Conservation (phyloP, 2,113 vertebrate genomes). For the Apeltes quadracus region DNA sequence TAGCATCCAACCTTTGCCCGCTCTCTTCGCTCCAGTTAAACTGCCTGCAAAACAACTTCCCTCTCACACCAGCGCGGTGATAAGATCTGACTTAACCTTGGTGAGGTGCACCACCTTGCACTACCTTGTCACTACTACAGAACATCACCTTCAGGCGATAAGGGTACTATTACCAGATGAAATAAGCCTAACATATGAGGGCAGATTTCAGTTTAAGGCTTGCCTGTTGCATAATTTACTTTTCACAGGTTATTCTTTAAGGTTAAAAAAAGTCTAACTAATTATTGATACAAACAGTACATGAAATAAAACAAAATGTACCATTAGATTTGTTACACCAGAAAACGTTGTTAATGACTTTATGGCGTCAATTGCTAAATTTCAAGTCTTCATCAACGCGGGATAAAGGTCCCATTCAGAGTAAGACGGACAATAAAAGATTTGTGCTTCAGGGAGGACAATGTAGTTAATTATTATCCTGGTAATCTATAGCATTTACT, state of each 20-base stretch:
- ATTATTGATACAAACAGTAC: neutral
- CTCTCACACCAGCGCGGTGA: constrained; percentile 59
- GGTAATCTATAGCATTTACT: neutral
- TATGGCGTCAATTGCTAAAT: no score
- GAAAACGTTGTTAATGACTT: no score
- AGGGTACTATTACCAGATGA: constrained; percentile 32
- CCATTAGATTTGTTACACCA: no score
- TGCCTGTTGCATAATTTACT: constrained; percentile 21
- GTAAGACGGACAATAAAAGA: no score
- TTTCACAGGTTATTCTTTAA: constrained; percentile 2
- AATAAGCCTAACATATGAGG: constrained; percentile 38
- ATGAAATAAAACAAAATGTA: neutral
- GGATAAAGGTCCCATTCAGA: no score
- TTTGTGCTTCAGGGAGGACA: no score
- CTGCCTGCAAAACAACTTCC: constrained; percentile 46
- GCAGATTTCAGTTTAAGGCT: constrained; percentile 33
- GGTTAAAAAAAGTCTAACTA: neutral
- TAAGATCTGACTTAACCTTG: constrained; percentile 80
- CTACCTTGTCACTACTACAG: constrained; percentile 70
- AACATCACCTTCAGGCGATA: constrained; percentile 64
- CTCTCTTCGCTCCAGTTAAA: constrained; percentile 37
- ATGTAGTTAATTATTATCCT: neutral
- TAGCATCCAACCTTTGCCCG: constrained; percentile 48
- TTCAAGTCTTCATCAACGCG: no score
- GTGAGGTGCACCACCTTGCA: constrained; percentile 72